Evolutionary conservation across 2,797 vertebrate genomes (phyloP).

Genomic region (Paguma larvata): DNA sequence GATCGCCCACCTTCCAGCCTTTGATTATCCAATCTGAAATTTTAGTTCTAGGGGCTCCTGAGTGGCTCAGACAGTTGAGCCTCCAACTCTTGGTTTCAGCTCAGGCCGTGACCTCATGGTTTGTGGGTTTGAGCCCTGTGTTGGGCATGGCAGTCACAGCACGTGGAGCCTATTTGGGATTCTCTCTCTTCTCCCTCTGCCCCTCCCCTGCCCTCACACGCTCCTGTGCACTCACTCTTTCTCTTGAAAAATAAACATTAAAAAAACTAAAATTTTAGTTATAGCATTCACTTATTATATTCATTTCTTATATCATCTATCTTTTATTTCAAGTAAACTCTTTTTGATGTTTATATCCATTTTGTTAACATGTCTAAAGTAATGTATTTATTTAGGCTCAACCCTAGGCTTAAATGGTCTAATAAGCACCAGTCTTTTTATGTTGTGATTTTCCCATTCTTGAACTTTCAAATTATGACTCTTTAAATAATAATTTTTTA

Average conservation of each 20-base stretch:
- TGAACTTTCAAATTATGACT: constrained; percentile 1
- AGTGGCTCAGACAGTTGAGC: too few species aligned
- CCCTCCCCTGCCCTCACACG: too few species aligned
- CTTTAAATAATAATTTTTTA: neutral
- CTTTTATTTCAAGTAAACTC: constrained; percentile 33
- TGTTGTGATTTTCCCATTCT: neutral
- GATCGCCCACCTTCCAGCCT: neutral
- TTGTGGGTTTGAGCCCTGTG: too few species aligned
- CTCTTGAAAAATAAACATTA: too few species aligned
- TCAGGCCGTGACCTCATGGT: too few species aligned
- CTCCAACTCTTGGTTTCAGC: too few species aligned
- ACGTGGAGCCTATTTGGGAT: too few species aligned
- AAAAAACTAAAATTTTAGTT: neutral
- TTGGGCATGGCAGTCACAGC: too few species aligned
- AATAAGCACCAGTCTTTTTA: neutral
- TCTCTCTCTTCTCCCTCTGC: too few species aligned
- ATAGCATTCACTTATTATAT: neutral
- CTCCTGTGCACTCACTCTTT: too few species aligned
- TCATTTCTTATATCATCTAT: neutral
- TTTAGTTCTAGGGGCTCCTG: neutral
- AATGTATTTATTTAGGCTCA: neutral
- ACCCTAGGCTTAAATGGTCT: neutral
- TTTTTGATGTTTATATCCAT: neutral
- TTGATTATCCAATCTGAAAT: neutral
- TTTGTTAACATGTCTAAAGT: constrained; percentile 35